phyloP scores from a whole-genome alignment of 2,797 vertebrate genomes.

The Gymnoscopelus microlampas region DNA sequence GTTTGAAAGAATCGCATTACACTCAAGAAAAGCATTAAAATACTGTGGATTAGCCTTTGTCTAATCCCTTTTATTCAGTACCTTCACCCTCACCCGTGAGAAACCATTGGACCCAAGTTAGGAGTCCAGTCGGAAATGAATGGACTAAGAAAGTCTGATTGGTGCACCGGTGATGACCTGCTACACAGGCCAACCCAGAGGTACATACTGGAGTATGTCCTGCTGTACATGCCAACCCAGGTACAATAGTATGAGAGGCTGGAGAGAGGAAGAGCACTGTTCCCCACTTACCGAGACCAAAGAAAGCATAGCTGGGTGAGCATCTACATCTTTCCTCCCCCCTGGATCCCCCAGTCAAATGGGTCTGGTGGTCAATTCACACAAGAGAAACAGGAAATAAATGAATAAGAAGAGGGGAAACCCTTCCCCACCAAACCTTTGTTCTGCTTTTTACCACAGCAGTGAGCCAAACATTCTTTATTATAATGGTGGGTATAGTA shows the following conservation, averaged over 20 bases:
- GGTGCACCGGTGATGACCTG: no score
- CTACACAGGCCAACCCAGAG: no score
- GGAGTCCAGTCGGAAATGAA: no score
- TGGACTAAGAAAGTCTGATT: no score
- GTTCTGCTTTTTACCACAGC: slow-evolving; percentile 73
- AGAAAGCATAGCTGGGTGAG: slow-evolving; percentile 77
- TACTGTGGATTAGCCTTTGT: not conserved
- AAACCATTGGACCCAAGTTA: no score
- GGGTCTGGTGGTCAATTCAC: slow-evolving; percentile 79
- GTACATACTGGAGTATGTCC: no score
- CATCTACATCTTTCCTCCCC: slow-evolving; percentile 79
- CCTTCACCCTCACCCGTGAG: no score
- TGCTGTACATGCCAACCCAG: no score
- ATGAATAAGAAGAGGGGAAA: slow-evolving; percentile 67
- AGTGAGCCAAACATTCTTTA: slow-evolving; percentile 81
- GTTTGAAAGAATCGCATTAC: not conserved
- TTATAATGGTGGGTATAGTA: slow-evolving; percentile 76
- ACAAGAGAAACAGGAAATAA: slow-evolving; percentile 80
- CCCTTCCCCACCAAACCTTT: slow-evolving; percentile 66
- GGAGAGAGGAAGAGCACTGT: slow-evolving; percentile 78
- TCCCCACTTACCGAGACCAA: slow-evolving; percentile 81
- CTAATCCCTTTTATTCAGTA: not conserved
- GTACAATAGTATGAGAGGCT: slow-evolving; percentile 57
- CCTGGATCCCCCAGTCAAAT: slow-evolving; percentile 67
- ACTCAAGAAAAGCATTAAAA: no score